These are phyloP conservation scores for Amphiprion percula DNA, from an alignment of 2,113 vertebrate species.

Conservation along the genomic window DNA sequence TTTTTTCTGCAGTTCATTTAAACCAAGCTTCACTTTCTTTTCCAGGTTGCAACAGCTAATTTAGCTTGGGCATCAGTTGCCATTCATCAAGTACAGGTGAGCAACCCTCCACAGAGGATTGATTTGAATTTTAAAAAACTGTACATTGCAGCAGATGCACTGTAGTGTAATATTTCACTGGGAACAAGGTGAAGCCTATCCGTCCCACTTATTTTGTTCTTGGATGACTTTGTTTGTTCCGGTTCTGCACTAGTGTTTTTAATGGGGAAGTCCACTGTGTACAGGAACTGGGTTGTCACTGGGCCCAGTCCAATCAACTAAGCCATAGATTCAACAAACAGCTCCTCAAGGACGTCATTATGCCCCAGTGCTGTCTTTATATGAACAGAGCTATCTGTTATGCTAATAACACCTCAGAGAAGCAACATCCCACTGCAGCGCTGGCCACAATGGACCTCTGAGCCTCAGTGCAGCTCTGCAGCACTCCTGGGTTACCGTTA, in stretches of 20 bases:
- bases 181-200: slow-evolving; percentile 21
- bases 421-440: slow-evolving; percentile 67
- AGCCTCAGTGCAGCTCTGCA: slow-evolving; percentile 33
- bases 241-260: slow-evolving; percentile 72
- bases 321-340: slow-evolving; percentile 72
- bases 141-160: background rate
- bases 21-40: slow-evolving; percentile 52
- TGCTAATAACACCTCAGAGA: slow-evolving; percentile 73
- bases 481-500: slow-evolving; percentile 46
- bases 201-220: slow-evolving; percentile 57
- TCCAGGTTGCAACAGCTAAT: slow-evolving; percentile 96
- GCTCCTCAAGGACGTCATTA: slow-evolving; percentile 82
- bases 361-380: slow-evolving; percentile 73
- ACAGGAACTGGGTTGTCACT: slow-evolving; percentile 69
- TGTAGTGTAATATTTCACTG: slow-evolving; percentile 13
- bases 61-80: slow-evolving; percentile 98
- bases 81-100: slow-evolving; percentile 98
- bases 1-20: background rate
- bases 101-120: slow-evolving; percentile 37
- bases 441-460: slow-evolving; percentile 65
- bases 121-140: background rate
- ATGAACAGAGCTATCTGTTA: no score
- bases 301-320: slow-evolving; percentile 77
- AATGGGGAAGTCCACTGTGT: slow-evolving; percentile 79
- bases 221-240: slow-evolving; percentile 74